A percentile compares a stretch with the other conserved stretches of the same genome.
Conservation (phyloP, 2,113 vertebrate genomes). For the Peromyscus leucopus region DNA sequence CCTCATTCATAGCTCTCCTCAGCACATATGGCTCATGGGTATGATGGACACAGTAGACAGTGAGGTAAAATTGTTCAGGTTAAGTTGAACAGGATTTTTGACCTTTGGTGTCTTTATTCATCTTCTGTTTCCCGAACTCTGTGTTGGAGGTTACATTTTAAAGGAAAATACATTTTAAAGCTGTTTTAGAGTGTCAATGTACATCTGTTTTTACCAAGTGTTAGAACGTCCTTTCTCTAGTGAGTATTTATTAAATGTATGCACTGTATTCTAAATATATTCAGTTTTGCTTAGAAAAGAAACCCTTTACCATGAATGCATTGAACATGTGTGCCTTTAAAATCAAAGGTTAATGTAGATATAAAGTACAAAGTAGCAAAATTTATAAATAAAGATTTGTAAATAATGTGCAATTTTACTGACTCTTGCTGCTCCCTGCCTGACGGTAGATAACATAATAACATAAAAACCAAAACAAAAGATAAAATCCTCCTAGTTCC, state of each 20-base stretch:
- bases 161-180: slow-evolving; percentile 1
- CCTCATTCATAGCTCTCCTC: background rate
- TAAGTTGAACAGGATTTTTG: background rate
- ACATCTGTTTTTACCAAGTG: slow-evolving; percentile 42
- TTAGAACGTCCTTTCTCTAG: slow-evolving; percentile 22
- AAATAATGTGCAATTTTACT: slow-evolving; percentile 51
- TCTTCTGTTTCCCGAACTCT: slow-evolving; percentile 28
- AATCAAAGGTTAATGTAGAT: slow-evolving; percentile 25
- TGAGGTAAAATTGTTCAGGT: background rate
- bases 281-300: slow-evolving; percentile 58
- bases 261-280: slow-evolving; percentile 47
- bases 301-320: slow-evolving; percentile 18
- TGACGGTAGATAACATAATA: slow-evolving; percentile 21
- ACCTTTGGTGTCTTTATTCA: background rate
- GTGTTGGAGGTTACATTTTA: background rate
- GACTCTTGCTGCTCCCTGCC: background rate
- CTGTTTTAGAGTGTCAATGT: slow-evolving; percentile 40
- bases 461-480: background rate
- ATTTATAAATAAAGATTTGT: slow-evolving; percentile 62
- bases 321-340: background rate
- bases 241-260: slow-evolving; percentile 64
- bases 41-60: background rate
- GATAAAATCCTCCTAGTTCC: background rate
- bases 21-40: background rate
- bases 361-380: slow-evolving; percentile 10